Evolutionary conservation across 1,140 invertebrate genomes (phyloP).

Genomic region (Rhagoletis pomonella): DNA sequence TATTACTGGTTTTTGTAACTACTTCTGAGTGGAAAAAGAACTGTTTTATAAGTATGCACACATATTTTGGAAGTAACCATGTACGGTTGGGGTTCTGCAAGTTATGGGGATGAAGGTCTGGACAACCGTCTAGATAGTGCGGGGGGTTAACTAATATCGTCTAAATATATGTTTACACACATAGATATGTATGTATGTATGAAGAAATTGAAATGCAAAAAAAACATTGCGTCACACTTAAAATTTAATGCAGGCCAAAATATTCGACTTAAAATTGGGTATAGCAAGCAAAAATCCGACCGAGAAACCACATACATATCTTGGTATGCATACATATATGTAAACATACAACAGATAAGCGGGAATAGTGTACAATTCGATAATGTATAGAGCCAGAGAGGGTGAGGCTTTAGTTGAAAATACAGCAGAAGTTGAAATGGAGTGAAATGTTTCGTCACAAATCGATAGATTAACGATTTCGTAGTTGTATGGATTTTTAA

Average conservation of each 20-base stretch:
- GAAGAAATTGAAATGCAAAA: neutral
- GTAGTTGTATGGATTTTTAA: conserved; percentile 31
- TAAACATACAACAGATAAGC: no score
- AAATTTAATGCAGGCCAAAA: neutral
- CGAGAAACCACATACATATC: no score
- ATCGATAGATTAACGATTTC: conserved; percentile 54
- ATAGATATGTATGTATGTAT: no score
- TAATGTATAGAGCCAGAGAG: neutral
- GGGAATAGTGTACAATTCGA: neutral
- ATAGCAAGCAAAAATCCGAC: neutral
- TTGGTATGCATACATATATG: no score
- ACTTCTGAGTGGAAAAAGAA: no score
- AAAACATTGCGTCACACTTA: neutral
- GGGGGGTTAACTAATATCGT: neutral
- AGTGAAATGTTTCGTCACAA: conserved; percentile 53
- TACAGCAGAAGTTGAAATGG: neutral
- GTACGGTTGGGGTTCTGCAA: neutral
- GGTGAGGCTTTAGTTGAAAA: neutral
- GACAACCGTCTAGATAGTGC: neutral
- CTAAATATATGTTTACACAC: neutral
- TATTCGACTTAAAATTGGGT: neutral
- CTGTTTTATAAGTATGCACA: no score
- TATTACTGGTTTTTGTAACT: no score
- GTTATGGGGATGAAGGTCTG: neutral
- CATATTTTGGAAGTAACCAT: no score